phyloP scores from a whole-genome alignment of 1,140 invertebrate genomes.

The Eupeodes corollae region DNA sequence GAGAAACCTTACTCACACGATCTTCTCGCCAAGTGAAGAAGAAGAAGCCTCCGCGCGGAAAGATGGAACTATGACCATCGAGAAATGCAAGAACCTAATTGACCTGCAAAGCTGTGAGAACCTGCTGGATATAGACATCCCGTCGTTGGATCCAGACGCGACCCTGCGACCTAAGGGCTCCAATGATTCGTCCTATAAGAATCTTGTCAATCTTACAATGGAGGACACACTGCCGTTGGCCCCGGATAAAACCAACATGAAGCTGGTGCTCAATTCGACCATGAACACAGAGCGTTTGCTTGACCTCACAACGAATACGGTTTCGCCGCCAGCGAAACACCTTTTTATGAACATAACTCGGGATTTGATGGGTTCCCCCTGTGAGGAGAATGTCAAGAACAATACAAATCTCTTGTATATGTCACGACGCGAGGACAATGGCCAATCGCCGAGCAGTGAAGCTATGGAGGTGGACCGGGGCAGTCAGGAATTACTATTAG shows the following conservation, averaged over 20 bases:
- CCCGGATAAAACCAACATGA: conserved; percentile 25
- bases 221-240: conserved; percentile 23
- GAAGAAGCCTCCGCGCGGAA: no score
- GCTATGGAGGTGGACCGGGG: conserved; percentile 7
- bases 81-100: no score
- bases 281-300: conserved; percentile 26
- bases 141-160: no score
- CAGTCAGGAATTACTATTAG: neutral
- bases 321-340: conserved; percentile 20
- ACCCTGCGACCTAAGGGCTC: no score
- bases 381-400: conserved; percentile 1
- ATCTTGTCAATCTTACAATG: neutral
- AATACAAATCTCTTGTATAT: conserved; percentile 12
- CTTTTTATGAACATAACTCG: conserved; percentile 20
- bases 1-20: no score
- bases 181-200: no score
- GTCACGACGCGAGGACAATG: conserved; percentile 9
- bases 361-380: neutral
- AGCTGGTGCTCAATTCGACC: conserved; percentile 28
- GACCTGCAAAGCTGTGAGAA: no score
- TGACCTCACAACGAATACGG: conserved; percentile 13
- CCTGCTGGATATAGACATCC: no score
- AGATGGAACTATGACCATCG: no score
- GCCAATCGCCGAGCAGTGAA: conserved; percentile 10
- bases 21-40: no score